A percentile compares a stretch with the other conserved stretches of the same genome.
Conservation (phyloP, 2,113 vertebrate genomes). For the Globicephala melas region DNA sequence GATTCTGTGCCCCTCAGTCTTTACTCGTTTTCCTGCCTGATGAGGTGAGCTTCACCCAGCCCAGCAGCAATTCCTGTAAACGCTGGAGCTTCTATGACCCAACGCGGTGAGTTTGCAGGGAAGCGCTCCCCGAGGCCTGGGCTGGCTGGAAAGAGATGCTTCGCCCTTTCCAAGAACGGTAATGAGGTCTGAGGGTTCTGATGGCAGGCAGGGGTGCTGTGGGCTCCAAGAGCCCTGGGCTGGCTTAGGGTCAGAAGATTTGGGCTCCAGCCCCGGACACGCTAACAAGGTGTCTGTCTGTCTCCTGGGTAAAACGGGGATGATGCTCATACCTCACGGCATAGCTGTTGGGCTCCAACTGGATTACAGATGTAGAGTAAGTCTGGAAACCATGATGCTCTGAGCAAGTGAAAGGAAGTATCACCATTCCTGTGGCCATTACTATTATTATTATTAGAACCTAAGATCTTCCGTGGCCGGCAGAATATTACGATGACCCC, state of each 20-base stretch:
- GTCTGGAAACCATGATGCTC: background rate
- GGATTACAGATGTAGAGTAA: fast-evolving
- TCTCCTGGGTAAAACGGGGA: background rate
- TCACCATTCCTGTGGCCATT: fast-evolving
- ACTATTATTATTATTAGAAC: background rate
- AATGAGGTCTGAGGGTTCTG: background rate
- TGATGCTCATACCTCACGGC: background rate
- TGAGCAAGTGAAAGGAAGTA: background rate
- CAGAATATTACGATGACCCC: background rate
- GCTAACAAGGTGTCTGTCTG: fast-evolving
- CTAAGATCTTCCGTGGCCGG: background rate
- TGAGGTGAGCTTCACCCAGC: slow-evolving; percentile 68
- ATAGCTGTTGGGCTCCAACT: fast-evolving
- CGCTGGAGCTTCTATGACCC: slow-evolving; percentile 4
- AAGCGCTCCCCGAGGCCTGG: background rate
- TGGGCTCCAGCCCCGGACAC: background rate
- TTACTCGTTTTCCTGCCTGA: slow-evolving; percentile 68
- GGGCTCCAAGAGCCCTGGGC: background rate
- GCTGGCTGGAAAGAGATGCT: slow-evolving; percentile 61
- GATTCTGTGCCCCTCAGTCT: background rate
- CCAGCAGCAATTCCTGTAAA: slow-evolving; percentile 68
- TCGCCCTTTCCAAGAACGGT: slow-evolving; percentile 10
- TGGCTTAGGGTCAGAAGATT: background rate
- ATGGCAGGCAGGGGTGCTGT: background rate
- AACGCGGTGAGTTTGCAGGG: slow-evolving; percentile 2